Percentiles rank a stretch among this genome's conserved stretches.
Conservation (phyloP, 2,797 vertebrate species). For the Sylvia borin region DNA sequence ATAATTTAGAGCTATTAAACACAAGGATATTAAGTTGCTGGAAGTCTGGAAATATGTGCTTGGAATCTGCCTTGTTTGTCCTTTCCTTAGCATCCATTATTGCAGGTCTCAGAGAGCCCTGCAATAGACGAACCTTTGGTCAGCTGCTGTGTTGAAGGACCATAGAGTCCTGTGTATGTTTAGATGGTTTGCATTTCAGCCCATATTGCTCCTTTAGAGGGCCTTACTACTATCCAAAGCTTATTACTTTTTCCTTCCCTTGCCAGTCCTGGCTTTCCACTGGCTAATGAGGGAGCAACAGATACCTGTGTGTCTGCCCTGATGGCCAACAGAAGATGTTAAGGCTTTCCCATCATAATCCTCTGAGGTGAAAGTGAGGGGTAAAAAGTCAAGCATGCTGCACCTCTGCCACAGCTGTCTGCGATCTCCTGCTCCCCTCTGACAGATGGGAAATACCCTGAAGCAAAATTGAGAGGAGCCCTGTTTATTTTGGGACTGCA, state of each 20-base stretch:
- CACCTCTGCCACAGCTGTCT: accelerated
- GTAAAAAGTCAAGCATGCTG: accelerated
- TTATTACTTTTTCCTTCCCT: background rate
- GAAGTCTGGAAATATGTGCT: background rate
- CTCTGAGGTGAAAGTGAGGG: background rate
- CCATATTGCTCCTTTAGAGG: background rate
- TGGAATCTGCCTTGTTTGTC: background rate
- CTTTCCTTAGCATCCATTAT: background rate
- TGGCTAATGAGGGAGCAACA: background rate
- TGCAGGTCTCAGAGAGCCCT: background rate
- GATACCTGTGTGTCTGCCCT: background rate
- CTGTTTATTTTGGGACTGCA: constrained; percentile 5
- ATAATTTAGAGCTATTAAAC: background rate
- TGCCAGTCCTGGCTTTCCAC: background rate
- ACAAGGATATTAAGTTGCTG: background rate
- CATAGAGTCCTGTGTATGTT: accelerated
- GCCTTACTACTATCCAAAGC: background rate
- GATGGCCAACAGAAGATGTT: background rate
- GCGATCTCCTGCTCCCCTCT: background rate
- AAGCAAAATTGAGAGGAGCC: constrained; percentile 21
- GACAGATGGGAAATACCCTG: constrained; percentile 24
- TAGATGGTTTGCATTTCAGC: background rate
- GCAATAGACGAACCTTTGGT: background rate
- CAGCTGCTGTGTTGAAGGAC: background rate
- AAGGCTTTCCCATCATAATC: background rate